Conservation (phyloP, 2,888 invertebrate species). For the Eledone cirrhosa region DNA sequence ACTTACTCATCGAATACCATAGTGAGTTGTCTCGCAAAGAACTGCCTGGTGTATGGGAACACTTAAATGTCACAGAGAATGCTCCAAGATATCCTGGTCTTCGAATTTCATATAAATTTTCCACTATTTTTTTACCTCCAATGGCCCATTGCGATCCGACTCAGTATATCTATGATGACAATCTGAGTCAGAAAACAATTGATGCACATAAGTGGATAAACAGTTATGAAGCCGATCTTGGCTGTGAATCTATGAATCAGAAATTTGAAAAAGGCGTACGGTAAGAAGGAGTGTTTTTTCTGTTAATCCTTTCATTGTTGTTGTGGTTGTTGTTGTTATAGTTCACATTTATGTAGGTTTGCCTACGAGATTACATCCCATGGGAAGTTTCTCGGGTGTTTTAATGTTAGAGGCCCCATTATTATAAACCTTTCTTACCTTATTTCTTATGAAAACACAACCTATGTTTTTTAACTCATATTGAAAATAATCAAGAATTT, state of each 20-base stretch:
- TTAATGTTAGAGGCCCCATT: too few relatives aligned
- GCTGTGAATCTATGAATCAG: slow-evolving; percentile 56
- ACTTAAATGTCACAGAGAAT: slow-evolving; percentile 59
- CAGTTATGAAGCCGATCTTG: slow-evolving; percentile 54
- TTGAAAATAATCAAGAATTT: too few relatives aligned
- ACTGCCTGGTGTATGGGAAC: slow-evolving; percentile 56
- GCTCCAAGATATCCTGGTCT: slow-evolving; percentile 60
- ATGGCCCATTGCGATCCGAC: slow-evolving; percentile 67
- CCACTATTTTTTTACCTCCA: slow-evolving; percentile 66
- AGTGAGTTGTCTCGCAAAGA: slow-evolving; percentile 50
- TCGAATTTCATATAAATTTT: slow-evolving; percentile 65
- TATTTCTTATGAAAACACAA: too few relatives aligned
- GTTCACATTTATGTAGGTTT: too few relatives aligned
- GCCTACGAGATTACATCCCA: too few relatives aligned
- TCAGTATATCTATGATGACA: slow-evolving; percentile 66
- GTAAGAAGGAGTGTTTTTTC: slow-evolving; percentile 50
- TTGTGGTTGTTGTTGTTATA: slow-evolving; percentile 67
- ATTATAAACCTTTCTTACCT: too few relatives aligned
- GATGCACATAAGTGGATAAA: slow-evolving; percentile 67
- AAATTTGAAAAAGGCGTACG: slow-evolving; percentile 65
- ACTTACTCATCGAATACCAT: slow-evolving; percentile 66
- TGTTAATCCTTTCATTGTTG: too few relatives aligned
- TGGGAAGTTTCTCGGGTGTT: too few relatives aligned
- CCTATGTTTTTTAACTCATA: too few relatives aligned
- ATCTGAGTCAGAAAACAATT: slow-evolving; percentile 65